Base-by-base conservation (phyloP, 2,888 invertebrate species). In the Apodemia duryi region DNA sequence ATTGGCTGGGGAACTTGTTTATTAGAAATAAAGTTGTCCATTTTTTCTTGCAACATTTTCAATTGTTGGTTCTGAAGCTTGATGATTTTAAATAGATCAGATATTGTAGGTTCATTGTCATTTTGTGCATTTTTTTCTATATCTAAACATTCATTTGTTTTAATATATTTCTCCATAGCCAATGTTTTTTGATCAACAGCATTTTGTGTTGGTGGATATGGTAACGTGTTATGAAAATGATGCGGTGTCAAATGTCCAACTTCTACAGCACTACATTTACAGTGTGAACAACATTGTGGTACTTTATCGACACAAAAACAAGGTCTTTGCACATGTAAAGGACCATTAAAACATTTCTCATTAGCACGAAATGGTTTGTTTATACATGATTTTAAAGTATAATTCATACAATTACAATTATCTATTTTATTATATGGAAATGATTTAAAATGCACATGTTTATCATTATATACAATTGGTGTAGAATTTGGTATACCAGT, bases 11-110 rank as follows among this genome's bases (percentile, higher is more conserved):
- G 76, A 63, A 73, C 73, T 65, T 76, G 78, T 61, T 74, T 80
- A 1, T 72, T 69, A 7, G 81, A 75, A 66, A 91, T 85, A 68
- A 95, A 85, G 71, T 92, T 92, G 70, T 94, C 93, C 0, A 95
- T 93, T 80, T 95, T 95, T 65, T 93, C 92, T 77, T 95, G 95
- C 43, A 95, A 79, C 65, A 92, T 74, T 74, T 94, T 91, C 38
- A 95, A 82, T 75, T 95, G 95, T 72, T 95, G 94, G 82, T 94
- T 95, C 80, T 95, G 95, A 65, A 93, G 87, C 76, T 94, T 93
- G 60, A 95, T 94, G 67, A 95, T 93, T 77, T 94, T 93, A 68
- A 95, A 89, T 64, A 95, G 81, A 75, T 95, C 94, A 65, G 89
- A 85, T 32, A 93, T 92, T 32, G 93, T 92, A 10, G 93, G 93